Evolutionary conservation across 2,888 invertebrate genomes (phyloP).

Genomic region (Conus canariensis): DNA sequence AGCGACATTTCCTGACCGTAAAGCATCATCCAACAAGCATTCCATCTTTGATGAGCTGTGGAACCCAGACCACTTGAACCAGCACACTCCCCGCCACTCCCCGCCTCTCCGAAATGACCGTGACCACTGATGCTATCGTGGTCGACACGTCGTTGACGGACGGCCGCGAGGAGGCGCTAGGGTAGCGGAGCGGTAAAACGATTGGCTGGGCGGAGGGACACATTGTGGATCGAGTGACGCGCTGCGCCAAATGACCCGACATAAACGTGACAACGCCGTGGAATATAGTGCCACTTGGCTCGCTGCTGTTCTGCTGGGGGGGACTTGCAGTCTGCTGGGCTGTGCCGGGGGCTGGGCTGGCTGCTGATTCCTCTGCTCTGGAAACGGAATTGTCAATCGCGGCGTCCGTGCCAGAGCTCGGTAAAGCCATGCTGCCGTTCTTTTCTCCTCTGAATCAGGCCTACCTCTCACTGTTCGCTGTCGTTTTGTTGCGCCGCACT

Average conservation of each 20-base stretch:
- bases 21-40: conserved; percentile 18
- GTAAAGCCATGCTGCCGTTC: not conserved
- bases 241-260: conserved; percentile 39
- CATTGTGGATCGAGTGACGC: conserved; percentile 33
- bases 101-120: conserved; percentile 12
- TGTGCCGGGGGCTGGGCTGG: not conserved
- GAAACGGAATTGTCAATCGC: not conserved
- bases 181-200: conserved; percentile 34
- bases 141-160: conserved; percentile 21
- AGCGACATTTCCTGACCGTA: not conserved
- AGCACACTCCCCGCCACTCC: not conserved
- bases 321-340: not conserved
- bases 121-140: conserved; percentile 42
- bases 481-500: too few species aligned
- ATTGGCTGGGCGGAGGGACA: conserved; percentile 39
- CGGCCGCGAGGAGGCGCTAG: conserved; percentile 18
- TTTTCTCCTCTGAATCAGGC: not conserved
- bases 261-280: conserved; percentile 37
- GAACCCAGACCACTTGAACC: not conserved
- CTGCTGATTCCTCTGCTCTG: not conserved
- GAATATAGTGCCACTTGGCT: conserved; percentile 31
- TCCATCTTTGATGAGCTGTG: conserved; percentile 3
- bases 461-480: too few species aligned
- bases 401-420: not conserved
- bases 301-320: not conserved